These are phyloP conservation scores for Hypotaenidia okinawae DNA, from an alignment of 2,797 vertebrate species.

Conservation along the genomic window DNA sequence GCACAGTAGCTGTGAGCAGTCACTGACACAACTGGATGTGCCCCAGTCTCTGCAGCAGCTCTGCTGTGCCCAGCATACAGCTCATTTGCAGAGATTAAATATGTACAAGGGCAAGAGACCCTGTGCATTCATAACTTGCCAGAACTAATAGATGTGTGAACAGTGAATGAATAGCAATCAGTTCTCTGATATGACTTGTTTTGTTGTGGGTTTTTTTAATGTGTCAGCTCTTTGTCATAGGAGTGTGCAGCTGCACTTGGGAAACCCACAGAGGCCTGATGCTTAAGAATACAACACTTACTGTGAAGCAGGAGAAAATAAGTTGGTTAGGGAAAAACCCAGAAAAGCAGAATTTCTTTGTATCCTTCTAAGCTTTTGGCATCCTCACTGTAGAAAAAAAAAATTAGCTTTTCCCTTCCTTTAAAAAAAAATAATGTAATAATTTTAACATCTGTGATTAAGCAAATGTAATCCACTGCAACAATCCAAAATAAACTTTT, in stretches of 20 bases:
- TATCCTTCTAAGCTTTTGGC: background rate
- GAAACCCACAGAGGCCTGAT: background rate
- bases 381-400: background rate
- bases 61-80: background rate
- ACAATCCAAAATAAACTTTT: background rate
- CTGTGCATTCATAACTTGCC: background rate
- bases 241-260: background rate
- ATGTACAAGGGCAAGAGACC: background rate
- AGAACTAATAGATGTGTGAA: background rate
- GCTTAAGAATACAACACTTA: background rate
- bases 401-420: background rate
- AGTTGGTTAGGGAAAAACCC: rapidly evolving
- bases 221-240: background rate
- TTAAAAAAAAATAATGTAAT: background rate
- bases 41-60: background rate
- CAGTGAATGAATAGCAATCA: background rate
- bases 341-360: background rate
- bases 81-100: background rate
- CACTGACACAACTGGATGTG: background rate
- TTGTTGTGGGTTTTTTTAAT: background rate
- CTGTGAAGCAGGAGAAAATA: background rate
- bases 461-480: background rate
- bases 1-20: background rate
- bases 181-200: background rate
- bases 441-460: background rate